Base-by-base conservation (phyloP, 2,797 vertebrate genomes). In the Mycteria americana region DNA sequence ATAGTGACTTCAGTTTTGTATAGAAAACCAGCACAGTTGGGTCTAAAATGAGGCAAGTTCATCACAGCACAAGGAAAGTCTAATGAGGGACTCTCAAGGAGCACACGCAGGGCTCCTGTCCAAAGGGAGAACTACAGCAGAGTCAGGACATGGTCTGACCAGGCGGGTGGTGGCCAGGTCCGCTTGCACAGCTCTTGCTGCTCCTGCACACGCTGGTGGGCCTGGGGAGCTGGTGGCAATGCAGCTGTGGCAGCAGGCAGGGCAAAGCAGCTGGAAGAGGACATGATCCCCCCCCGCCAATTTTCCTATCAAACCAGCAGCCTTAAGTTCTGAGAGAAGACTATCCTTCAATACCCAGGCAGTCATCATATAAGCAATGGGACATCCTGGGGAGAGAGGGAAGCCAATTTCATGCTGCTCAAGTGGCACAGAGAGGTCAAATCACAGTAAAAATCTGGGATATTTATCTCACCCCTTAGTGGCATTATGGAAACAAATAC, bases 151-250 rank as follows among this genome's bases (percentile, higher is more conserved):
- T 9, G 0, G 0, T n/a, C n/a, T 51, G 50, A 27, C 6, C 33
- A 14, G 31, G 17, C 0, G 3, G 23, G 9, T 60, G 33, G 33
- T 63, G 48, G 62, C 27, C 50, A 46, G 35, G 17, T n/a, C 37
- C 77, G 37, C 33, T 54, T 30, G 12, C 30, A 46, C 1, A 45
- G n/a, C 9, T 63, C 46, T 33, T 35, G 69, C 75, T 45, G 82
- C 28, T 82, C 13, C 57, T 79, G 59, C 53, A 28, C 23, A 7
- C 14, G 5, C 11, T 2, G 11, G 14, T 24, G 35, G 30, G 10
- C 4, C 4, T 0, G 1, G 27, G 35, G 8, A 64, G 18, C 33
- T 45, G 0, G 0, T 14, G 33, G 54, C n/a, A 41, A 28, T 3
- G 24, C 27, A 39, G 35, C 74, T 37, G 19, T n/a, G 79, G 35